These are phyloP conservation scores for Formicarius rufipectus DNA, from an alignment of 2,113 vertebrate species.

Conservation along the genomic window DNA sequence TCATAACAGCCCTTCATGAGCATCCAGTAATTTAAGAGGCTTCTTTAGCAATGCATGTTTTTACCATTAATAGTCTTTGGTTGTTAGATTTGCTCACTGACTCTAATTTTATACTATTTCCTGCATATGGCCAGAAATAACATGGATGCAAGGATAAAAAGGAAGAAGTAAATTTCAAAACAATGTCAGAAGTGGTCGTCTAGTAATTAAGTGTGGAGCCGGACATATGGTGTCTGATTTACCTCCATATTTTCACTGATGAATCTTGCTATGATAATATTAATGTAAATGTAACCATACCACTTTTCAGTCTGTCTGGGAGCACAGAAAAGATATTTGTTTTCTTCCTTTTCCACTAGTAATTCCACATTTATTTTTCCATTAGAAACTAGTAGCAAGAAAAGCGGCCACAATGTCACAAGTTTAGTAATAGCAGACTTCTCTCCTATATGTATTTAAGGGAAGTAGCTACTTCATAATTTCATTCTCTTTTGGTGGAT, in stretches of 20 bases:
- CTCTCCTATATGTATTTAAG: not conserved
- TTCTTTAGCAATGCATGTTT: not conserved
- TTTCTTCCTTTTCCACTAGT: not conserved
- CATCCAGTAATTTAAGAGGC: not conserved
- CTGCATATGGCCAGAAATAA: not conserved
- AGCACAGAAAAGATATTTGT: not conserved
- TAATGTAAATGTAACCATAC: not conserved
- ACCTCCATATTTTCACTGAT: not conserved
- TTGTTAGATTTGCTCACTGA: not conserved
- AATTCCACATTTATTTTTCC: not conserved
- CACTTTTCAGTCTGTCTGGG: not conserved
- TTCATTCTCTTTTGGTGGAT: not conserved
- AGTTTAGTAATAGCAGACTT: not conserved
- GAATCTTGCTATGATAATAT: not conserved
- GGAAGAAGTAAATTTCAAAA: conserved; percentile 4
- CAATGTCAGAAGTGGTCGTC: not conserved
- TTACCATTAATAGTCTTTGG: not conserved
- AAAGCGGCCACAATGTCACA: not conserved
- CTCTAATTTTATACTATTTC: not conserved
- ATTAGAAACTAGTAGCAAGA: not conserved
- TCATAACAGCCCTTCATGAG: not conserved
- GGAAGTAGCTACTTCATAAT: not conserved
- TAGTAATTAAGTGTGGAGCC: not conserved
- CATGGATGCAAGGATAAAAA: not conserved
- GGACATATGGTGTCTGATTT: conserved; percentile 32